Percentiles rank a stretch among this genome's conserved stretches.
Conservation (phyloP, 2,888 invertebrate species). For the Ethmia dodecea region DNA sequence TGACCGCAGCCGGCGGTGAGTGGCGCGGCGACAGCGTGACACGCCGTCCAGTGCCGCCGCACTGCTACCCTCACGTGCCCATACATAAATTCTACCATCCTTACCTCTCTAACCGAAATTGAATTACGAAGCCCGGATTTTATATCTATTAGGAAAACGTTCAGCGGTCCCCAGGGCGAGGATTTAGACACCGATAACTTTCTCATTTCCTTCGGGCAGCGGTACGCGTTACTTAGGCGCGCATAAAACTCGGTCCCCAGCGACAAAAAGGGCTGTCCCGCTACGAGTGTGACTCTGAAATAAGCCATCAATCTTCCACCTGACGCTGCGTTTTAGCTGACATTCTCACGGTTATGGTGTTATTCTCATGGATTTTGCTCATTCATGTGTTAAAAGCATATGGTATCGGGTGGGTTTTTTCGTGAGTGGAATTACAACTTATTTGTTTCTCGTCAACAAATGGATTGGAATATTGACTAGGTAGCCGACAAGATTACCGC, state of each 20-base stretch:
- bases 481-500: too few relatives aligned
- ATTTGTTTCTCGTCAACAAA: too few relatives aligned
- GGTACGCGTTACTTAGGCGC: conserved; percentile 45
- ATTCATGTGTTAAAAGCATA: too few relatives aligned
- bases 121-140: conserved; percentile 65
- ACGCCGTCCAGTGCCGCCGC: conserved; percentile 9
- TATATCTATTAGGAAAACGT: conserved; percentile 70
- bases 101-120: conserved; percentile 43
- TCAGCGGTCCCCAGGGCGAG: conserved; percentile 57
- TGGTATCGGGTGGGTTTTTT: too few relatives aligned
- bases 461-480: too few relatives aligned
- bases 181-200: conserved; percentile 73
- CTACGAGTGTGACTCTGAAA: conserved; percentile 37
- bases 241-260: conserved; percentile 41
- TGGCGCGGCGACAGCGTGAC: conserved; percentile 18
- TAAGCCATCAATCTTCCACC: conserved; percentile 56
- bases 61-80: conserved; percentile 33
- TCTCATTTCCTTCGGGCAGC: conserved; percentile 66
- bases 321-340: conserved; percentile 32
- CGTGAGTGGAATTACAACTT: too few relatives aligned
- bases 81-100: conserved; percentile 44
- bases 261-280: conserved; percentile 37
- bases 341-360: too few relatives aligned
- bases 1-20: conserved; percentile 23
- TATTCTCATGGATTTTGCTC: too few relatives aligned